phyloP scores from a whole-genome alignment of 2,888 invertebrate species.

The Sesamia inferens region DNA sequence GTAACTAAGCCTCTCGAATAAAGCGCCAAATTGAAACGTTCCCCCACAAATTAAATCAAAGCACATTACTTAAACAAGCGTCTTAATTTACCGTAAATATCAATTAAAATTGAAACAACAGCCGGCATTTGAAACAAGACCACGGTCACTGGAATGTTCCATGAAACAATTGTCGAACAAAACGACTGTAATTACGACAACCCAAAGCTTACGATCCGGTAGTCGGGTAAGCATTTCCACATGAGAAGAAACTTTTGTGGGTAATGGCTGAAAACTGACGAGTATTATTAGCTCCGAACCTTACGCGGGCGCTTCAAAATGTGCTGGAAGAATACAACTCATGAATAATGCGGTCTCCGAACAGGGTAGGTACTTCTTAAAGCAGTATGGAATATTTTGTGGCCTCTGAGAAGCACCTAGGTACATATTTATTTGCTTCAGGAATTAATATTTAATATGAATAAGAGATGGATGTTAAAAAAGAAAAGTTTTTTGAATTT shows the following conservation, averaged over 20 bases:
- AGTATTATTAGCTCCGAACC: constrained; percentile 48
- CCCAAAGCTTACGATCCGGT: constrained; percentile 34
- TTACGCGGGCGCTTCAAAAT: constrained; percentile 43
- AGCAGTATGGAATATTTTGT: constrained; percentile 33
- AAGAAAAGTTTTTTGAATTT: constrained; percentile 4
- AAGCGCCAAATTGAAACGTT: constrained; percentile 51
- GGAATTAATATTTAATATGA: constrained; percentile 38
- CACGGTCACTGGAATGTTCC: constrained; percentile 46
- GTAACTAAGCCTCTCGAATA: constrained; percentile 35
- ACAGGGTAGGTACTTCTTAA: constrained; percentile 21
- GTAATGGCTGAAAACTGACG: constrained; percentile 48
- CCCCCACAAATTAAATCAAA: constrained; percentile 58
- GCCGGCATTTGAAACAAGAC: constrained; percentile 45
- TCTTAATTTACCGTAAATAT: constrained; percentile 61
- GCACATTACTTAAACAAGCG: constrained; percentile 61
- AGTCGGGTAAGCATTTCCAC: constrained; percentile 39
- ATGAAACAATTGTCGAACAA: constrained; percentile 49
- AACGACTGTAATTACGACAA: constrained; percentile 50
- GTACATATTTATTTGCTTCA: constrained; percentile 8
- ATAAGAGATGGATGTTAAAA: constrained; percentile 11
- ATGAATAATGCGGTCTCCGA: constrained; percentile 50
- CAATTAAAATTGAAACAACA: constrained; percentile 58
- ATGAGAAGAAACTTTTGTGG: constrained; percentile 45
- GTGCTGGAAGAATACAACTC: constrained; percentile 44
- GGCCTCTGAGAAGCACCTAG: neutral